Conservation (phyloP, 2,113 vertebrate species). For the Clarias magur region DNA sequence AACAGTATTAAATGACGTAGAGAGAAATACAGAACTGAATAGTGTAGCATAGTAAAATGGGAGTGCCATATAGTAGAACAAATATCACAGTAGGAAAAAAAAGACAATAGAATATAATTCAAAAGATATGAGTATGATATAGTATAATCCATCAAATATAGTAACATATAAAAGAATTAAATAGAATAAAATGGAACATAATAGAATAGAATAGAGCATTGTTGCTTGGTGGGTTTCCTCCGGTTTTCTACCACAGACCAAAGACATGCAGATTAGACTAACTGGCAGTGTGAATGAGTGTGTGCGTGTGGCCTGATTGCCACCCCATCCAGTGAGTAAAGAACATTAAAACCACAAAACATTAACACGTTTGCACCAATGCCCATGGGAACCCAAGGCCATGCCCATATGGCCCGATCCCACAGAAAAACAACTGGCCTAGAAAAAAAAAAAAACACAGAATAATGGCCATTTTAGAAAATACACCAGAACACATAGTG, state of each 20-base stretch:
- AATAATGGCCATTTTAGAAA: too few relatives aligned
- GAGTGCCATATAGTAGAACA: background rate
- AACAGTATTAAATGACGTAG: background rate
- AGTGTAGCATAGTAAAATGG: background rate
- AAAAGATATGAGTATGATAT: background rate
- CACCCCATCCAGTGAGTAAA: too few relatives aligned
- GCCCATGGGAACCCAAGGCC: too few relatives aligned
- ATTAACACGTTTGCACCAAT: too few relatives aligned
- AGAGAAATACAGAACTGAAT: background rate
- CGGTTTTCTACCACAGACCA: too few relatives aligned
- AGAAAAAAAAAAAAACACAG: too few relatives aligned
- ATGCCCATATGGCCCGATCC: too few relatives aligned
- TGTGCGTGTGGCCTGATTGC: background rate
- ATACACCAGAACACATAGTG: too few relatives aligned
- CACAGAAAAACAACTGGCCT: too few relatives aligned
- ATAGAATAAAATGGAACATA: background rate
- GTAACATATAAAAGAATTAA: background rate
- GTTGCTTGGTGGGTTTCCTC: background rate
- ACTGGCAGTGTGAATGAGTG: background rate
- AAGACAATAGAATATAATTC: background rate
- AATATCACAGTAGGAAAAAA: background rate
- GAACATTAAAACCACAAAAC: too few relatives aligned
- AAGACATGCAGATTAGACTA: too few relatives aligned
- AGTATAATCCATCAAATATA: background rate
- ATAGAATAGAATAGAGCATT: background rate